Evolutionary conservation across 2,888 invertebrate species (phyloP), one percentile per base, ranked within the genome.

Genomic region (Clostera curtula): DNA sequence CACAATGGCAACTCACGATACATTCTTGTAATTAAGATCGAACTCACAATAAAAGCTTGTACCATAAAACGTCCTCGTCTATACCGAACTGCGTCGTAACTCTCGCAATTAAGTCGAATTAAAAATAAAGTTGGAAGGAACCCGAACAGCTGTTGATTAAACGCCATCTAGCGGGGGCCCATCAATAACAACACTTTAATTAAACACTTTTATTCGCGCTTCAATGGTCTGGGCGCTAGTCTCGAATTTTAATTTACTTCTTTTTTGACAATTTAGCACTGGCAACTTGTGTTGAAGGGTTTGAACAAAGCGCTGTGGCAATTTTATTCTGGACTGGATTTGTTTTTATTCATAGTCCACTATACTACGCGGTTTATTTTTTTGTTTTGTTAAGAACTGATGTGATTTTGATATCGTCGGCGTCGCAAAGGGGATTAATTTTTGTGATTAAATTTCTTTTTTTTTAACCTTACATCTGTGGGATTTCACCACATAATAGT

Each of bases 171-270:
- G 73, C 66, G 76, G 74, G 61, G 65, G 61, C 72, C 73, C 77
- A 82, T 80, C 79, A 79, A 79, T 79, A 82, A 79, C 74, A 75
- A 77, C 74, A 67, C 67, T 80, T 80, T 82, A 79, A 82, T 82
- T 75, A 79, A 79, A 79, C 72, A 76, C 65, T 82, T 80, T 80
- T 77, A 79, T 76, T 72, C 66, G 61, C 68, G 65, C 66, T 61
- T 62, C 61, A 75, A 76, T 72, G 63, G 63, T 57, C 46, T 54
- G 59, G 60, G 63, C 62, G 61, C 66, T 59, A 60, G 65, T 60
- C 66, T 60, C 49, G 49, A 61, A 49, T 52, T 67, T 73, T 74
- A 72, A 75, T 72, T 76, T 69, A 60, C 65, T 56, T 39, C 57
- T 56, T 59, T 66, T 69, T 65, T 67, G 64, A 55, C 57, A 59